phyloP scores from a whole-genome alignment of 2,888 invertebrate genomes.

The Druceiella hillmani region DNA sequence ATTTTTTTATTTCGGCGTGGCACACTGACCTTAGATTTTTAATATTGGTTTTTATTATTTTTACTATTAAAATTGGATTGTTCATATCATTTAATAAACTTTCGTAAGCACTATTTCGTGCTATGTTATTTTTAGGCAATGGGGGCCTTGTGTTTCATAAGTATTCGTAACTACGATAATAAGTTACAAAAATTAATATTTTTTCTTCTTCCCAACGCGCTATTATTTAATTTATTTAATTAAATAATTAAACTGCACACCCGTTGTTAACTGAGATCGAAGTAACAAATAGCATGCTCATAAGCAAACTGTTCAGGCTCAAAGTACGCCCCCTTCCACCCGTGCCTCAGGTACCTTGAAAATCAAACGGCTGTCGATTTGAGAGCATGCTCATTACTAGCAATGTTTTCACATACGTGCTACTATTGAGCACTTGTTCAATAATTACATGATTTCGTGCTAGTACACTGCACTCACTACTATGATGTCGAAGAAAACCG shows the following conservation, averaged over 20 bases:
- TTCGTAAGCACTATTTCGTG: slow-evolving; percentile 19
- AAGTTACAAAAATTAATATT: slow-evolving; percentile 11
- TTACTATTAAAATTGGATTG: slow-evolving; percentile 15
- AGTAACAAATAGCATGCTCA: no score
- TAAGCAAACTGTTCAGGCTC: slow-evolving; percentile 15
- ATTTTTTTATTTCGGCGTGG: no score
- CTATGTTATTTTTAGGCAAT: slow-evolving; percentile 21
- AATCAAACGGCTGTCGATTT: slow-evolving; percentile 19
- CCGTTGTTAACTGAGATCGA: no score
- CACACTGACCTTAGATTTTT: slow-evolving; percentile 19
- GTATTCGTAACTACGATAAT: slow-evolving; percentile 10
- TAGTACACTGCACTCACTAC: no score
- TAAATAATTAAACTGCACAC: no score
- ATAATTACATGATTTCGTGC: no score
- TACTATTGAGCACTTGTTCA: no score
- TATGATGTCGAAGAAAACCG: no score
- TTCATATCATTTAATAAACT: slow-evolving; percentile 14
- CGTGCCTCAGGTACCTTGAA: slow-evolving; percentile 22
- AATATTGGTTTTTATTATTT: slow-evolving; percentile 19
- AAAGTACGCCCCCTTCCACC: slow-evolving; percentile 18
- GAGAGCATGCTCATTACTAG: slow-evolving; percentile 18
- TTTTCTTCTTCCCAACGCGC: slow-evolving; percentile 17
- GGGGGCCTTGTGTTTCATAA: slow-evolving; percentile 11
- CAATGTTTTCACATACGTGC: slow-evolving; percentile 12
- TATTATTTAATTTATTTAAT: slow-evolving; percentile 12